Percentiles rank a stretch among this genome's conserved stretches.
These are phyloP conservation scores for Steinernema scapterisci DNA, from an alignment of 2,888 invertebrate species.

Conservation along the genomic window DNA sequence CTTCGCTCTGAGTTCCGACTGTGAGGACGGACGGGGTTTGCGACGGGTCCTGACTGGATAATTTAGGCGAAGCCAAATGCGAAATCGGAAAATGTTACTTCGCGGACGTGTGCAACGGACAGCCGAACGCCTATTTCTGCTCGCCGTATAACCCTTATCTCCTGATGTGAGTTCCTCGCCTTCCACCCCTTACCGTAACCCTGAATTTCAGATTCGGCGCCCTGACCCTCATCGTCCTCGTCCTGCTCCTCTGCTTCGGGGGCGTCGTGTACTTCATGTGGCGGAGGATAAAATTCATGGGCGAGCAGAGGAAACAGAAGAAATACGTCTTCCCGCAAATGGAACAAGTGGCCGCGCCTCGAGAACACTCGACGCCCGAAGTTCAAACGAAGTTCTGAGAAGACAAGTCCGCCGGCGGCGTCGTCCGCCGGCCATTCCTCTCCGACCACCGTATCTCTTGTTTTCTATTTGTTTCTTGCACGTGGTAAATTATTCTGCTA, in stretches of 20 bases:
- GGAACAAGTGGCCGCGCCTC: too few relatives aligned
- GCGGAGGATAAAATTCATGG: not conserved
- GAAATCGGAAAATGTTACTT: not conserved
- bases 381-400: too few relatives aligned
- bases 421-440: too few relatives aligned
- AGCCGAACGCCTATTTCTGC: not conserved
- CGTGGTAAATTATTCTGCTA: too few relatives aligned
- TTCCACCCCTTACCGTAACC: not conserved
- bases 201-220: not conserved
- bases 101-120: not conserved
- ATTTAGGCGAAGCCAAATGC: not conserved
- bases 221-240: not conserved
- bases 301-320: not conserved
- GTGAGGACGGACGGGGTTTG: not conserved
- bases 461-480: too few relatives aligned
- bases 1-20: not conserved
- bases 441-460: too few relatives aligned
- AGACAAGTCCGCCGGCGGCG: too few relatives aligned
- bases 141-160: not conserved
- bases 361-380: too few relatives aligned
- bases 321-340: not conserved
- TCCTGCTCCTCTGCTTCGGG: constrained; percentile 7
- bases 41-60: not conserved
- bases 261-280: not conserved
- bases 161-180: not conserved